Evolutionary conservation across 2,888 invertebrate species (phyloP).

Genomic region (Drosophila eohydei): DNA sequence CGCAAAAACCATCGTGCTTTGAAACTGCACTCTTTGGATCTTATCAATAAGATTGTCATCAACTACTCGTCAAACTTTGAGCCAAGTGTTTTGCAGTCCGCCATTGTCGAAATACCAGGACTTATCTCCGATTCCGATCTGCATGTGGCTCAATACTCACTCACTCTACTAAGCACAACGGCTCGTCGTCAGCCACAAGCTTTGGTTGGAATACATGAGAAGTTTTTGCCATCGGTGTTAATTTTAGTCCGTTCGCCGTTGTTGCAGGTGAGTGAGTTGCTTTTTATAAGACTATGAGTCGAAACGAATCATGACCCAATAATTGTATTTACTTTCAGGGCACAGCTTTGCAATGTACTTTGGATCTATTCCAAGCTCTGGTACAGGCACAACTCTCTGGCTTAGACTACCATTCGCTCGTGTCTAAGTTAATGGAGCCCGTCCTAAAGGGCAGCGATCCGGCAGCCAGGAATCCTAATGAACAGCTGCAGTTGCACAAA

Average conservation of each 20-base stretch:
- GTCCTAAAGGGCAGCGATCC: constrained; percentile 84
- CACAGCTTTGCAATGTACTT: constrained; percentile 94
- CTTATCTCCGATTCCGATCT: constrained; percentile 97
- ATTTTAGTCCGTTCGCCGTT: constrained; percentile 95
- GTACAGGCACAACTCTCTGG: constrained; percentile 93
- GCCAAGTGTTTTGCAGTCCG: constrained; percentile 89
- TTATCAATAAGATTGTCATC: constrained; percentile 95
- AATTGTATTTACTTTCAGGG: constrained; percentile 86
- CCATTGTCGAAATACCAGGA: constrained; percentile 95
- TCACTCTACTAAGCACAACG: constrained; percentile 93
- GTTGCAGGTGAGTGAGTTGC: constrained; percentile 85
- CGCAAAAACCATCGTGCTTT: constrained; percentile 98
- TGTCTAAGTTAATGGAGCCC: constrained; percentile 91
- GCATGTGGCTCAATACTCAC: constrained; percentile 97
- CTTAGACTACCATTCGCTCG: constrained; percentile 92
- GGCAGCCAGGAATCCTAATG: constrained; percentile 82
- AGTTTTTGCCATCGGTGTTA: constrained; percentile 94
- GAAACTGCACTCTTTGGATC: constrained; percentile 94
- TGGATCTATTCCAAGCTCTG: constrained; percentile 96
- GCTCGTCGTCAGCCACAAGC: constrained; percentile 92
- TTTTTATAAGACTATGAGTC: neutral
- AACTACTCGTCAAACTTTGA: constrained; percentile 90
- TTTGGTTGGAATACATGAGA: constrained; percentile 89
- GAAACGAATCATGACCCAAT: neutral
- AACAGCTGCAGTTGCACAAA: constrained; percentile 88